Base-by-base conservation (phyloP, 1,140 invertebrate species). In the Vanessa tameamea region DNA sequence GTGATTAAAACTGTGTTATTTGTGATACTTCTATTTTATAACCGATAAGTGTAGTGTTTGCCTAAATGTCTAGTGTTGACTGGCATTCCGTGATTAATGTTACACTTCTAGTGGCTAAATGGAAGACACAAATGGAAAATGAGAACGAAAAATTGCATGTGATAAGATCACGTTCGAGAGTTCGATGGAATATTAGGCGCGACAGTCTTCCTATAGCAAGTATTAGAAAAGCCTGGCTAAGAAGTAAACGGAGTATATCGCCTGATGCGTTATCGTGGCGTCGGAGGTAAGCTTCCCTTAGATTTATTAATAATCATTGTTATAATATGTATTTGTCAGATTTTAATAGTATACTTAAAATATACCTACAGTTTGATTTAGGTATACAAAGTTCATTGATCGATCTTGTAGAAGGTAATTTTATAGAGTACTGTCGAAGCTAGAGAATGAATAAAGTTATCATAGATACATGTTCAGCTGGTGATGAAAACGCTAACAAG, bases 141-240 rank as follows among this genome's bases (percentile, higher is more conserved):
- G 74, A 72, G 57, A 69, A 64, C 31, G 69, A 66, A 69, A 73
- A 77, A 57, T 53, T 53, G n/a, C 15, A 65, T 43, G 37, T 43
- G 68, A 61, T 68, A 53, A 3, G 15, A 20, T 20, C 63, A 0
- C 37, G 53, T 12, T 53, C 48, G 12, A 76, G 47, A 23, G 43
- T 72, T 5, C 68, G 47, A 51, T 90, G 85, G 82, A 73, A 77
- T 20, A 64, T 89, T 9, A 79, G 90, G 43, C 73, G 89, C 9
- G 90, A 91, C 37, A 92, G 90, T 70, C 77, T 91, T 6, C 89
- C 90, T 9, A 64, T 92, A 64, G 83, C 82, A 1, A 87, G 63
- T 2, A 81, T 92, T 9, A 79, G 84, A 65, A 78, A 82, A 67
- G 90, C 86, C 43, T 90, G 83, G 81, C 74, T 90, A 7, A 90